Percentiles rank a stretch among this genome's conserved stretches.
Conservation (phyloP, 2,888 invertebrate species). For the Thalpophila matura region DNA sequence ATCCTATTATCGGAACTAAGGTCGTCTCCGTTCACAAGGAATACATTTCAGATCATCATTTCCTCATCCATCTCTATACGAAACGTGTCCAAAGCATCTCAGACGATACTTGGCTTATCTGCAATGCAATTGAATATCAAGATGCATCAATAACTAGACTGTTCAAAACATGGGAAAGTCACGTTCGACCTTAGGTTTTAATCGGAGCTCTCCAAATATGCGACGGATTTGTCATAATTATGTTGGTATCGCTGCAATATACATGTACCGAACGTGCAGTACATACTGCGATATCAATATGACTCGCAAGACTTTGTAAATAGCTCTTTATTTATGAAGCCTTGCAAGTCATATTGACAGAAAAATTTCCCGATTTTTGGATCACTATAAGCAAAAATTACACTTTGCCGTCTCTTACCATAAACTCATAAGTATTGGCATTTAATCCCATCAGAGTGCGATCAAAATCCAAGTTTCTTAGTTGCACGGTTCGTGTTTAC, state of each 20-base stretch:
- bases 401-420: too few species aligned
- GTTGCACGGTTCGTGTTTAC: background rate
- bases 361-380: too few species aligned
- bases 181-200: constrained; percentile 47
- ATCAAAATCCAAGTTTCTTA: background rate
- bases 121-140: constrained; percentile 28
- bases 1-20: background rate
- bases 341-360: too few species aligned
- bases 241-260: background rate
- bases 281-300: too few species aligned
- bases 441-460: too few species aligned
- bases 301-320: too few species aligned
- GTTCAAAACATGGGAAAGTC: constrained; percentile 38
- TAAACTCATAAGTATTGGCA: too few species aligned
- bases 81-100: constrained; percentile 30
- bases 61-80: constrained; percentile 1
- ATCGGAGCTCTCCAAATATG: constrained; percentile 48
- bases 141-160: constrained; percentile 21
- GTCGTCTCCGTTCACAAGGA: background rate
- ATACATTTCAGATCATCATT: constrained; percentile 11
- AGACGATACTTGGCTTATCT: constrained; percentile 33
- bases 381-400: too few species aligned
- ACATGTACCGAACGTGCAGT: too few species aligned
- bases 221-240: constrained; percentile 40
- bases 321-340: too few species aligned